Conservation (phyloP, 2,113 vertebrate species). For the Chamaea fasciata region DNA sequence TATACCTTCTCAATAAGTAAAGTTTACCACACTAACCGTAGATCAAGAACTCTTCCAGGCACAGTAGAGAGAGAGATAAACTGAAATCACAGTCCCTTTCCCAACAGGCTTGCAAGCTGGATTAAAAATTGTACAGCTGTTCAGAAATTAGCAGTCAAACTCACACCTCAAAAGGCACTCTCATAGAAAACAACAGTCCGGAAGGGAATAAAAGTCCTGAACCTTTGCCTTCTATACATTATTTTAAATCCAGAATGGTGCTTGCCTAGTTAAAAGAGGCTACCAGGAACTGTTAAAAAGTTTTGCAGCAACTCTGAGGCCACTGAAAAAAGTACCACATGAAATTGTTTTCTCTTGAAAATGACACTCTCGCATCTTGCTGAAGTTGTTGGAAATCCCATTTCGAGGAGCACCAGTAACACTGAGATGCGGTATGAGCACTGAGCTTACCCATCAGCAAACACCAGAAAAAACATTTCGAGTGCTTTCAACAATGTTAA, state of each 20-base stretch:
- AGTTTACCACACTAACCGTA: background rate
- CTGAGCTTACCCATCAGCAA: background rate
- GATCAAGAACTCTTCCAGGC: background rate
- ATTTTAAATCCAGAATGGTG: background rate
- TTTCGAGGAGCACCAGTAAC: background rate
- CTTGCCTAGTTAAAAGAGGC: background rate
- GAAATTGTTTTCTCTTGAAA: background rate
- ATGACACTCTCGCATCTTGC: background rate
- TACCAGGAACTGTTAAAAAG: background rate
- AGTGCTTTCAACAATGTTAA: background rate
- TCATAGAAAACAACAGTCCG: background rate
- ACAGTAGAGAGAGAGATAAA: background rate
- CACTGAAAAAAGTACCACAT: background rate
- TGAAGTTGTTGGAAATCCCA: background rate
- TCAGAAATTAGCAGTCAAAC: background rate
- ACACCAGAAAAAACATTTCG: background rate
- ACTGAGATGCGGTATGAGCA: background rate
- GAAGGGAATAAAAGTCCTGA: background rate
- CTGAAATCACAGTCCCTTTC: background rate
- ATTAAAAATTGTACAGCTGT: background rate
- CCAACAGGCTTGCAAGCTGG: background rate
- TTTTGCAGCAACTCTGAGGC: background rate
- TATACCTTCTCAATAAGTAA: background rate
- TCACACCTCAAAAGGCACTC: background rate
- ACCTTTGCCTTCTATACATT: background rate